Percentiles rank a stretch among this genome's conserved stretches.
phyloP scores from a whole-genome alignment of 2,113 vertebrate genomes.

The Melanocharis versteri region DNA sequence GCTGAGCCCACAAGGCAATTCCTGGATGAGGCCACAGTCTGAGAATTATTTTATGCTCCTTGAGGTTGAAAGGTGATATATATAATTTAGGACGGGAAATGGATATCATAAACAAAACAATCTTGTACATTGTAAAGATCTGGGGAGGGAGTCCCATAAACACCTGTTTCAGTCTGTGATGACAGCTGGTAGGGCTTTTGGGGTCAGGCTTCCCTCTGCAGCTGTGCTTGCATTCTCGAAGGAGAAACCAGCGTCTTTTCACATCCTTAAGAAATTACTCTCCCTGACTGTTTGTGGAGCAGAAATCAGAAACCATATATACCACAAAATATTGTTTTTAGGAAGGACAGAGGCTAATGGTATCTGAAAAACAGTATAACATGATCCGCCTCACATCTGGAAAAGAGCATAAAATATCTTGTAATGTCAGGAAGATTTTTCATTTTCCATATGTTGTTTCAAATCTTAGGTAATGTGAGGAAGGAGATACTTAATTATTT shows the following conservation, averaged over 20 bases:
- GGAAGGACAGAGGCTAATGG: background rate
- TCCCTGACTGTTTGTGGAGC: slow-evolving; percentile 17
- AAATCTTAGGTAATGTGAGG: background rate
- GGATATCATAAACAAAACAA: slow-evolving; percentile 9
- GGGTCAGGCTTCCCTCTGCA: slow-evolving; percentile 47
- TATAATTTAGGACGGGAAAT: slow-evolving; percentile 20
- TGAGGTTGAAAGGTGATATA: background rate
- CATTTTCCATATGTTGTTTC: slow-evolving; percentile 10
- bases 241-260: slow-evolving; percentile 28
- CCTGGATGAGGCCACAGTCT: background rate
- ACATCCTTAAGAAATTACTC: slow-evolving; percentile 47
- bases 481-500: background rate
- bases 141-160: slow-evolving; percentile 41
- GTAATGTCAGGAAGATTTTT: slow-evolving; percentile 6
- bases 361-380: slow-evolving; percentile 16
- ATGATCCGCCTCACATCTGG: slow-evolving; percentile 8
- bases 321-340: slow-evolving; percentile 11
- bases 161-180: slow-evolving; percentile 66
- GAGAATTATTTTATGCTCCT: background rate
- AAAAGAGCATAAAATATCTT: background rate
- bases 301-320: slow-evolving; percentile 42
- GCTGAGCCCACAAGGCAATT: accelerated
- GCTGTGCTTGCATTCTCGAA: slow-evolving; percentile 62
- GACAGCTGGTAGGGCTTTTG: slow-evolving; percentile 60
- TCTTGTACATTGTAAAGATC: slow-evolving; percentile 24